Evolutionary conservation across 2,888 invertebrate genomes (phyloP).

Genomic region (Candidula unifasciata): DNA sequence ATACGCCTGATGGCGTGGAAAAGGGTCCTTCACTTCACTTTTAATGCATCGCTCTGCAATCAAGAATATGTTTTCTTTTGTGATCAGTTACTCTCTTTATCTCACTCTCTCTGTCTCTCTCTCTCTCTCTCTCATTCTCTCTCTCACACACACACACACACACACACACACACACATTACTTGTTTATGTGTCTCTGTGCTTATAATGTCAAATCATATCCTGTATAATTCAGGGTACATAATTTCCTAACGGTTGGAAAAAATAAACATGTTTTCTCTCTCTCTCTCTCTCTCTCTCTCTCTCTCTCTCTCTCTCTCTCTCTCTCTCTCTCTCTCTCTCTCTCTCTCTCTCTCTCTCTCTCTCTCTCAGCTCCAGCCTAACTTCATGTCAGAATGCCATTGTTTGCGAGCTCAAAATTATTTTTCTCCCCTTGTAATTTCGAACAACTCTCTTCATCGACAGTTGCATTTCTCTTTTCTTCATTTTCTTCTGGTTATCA

Average conservation of each 20-base stretch:
- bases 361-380: not conserved
- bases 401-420: too few relatives aligned
- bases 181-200: not conserved
- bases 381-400: too few relatives aligned
- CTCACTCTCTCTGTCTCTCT: not conserved
- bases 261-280: not conserved
- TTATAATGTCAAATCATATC: not conserved
- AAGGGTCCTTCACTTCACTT: too few relatives aligned
- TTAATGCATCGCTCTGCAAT: too few relatives aligned
- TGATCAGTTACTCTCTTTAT: not conserved
- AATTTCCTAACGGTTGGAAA: not conserved
- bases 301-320: not conserved
- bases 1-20: too few relatives aligned
- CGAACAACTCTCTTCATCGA: too few relatives aligned
- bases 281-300: not conserved
- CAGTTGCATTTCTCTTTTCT: too few relatives aligned
- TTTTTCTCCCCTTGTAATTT: too few relatives aligned
- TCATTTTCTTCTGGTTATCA: too few relatives aligned
- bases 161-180: too few relatives aligned
- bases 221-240: too few relatives aligned
- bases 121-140: not conserved
- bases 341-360: constrained; percentile 20
- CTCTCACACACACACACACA: too few relatives aligned
- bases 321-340: constrained; percentile 37
- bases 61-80: not conserved